Evolutionary conservation across 2,888 invertebrate species (phyloP), one percentile per base, ranked within the genome.

Genomic region (Cantharis flavilabris): DNA sequence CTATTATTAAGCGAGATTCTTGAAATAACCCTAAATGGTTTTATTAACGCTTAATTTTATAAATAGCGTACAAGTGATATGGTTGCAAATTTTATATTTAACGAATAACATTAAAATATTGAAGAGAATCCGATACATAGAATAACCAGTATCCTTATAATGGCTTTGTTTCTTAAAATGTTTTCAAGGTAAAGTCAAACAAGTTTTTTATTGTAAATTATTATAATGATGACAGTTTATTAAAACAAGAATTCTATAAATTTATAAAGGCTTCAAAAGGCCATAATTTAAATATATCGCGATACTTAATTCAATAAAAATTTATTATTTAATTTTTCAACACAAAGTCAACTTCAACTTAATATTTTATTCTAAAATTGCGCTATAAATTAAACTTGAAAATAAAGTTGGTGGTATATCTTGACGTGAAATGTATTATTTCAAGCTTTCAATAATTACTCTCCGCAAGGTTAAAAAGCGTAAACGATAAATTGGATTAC

Each of bases 21-120:
- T 72, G 76, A 33, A 69, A 20, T 76, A 69, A 33, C 76, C 76
- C 72, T 72, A 76, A 76, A 76, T 73, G 72, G 76, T 65, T 33
- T 70, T 70, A 72, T 63, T 62, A 73, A 73, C 69, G 26, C 72
- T 67, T 23, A 23, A 63, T 73, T n/a, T 73, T 67, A 73, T 72
- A 73, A n/a, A 49, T 49, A 49, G 7, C 49, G 62, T 75, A 72
- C 69, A 70, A 71, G 26, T 62, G 70, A 30, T 49, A 70, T 70
- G 70, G 62, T 72, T 76, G 64, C 72, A 72, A 63, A 72, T 62
- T 71, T 75, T 74, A 65, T 70, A 18, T 28, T 69, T 65, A 20
- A 71, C 64, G 28, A 33, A 28, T 63, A 62, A 70, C 63, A 16
- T 14, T 49, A 33, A 49, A 49, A 13, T 49, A 49, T 49, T 49